Conservation (phyloP, 2,888 invertebrate species). For the Oxytorus armatus region DNA sequence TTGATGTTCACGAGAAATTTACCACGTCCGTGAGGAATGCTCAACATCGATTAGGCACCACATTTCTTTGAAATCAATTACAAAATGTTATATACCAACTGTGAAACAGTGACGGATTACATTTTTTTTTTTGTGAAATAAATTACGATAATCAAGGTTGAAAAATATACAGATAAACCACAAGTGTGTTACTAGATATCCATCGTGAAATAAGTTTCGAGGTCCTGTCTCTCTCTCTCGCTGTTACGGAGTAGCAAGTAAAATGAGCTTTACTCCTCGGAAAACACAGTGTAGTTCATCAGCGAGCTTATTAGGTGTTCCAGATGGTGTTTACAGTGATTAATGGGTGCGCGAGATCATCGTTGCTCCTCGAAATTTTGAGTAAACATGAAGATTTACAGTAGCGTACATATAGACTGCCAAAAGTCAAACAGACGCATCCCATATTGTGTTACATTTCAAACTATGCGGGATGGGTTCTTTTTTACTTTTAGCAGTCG, state of each 20-base stretch:
- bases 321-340: constrained; percentile 62
- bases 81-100: not conserved
- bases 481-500: not conserved
- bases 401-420: not conserved
- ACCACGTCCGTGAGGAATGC: too few relatives aligned
- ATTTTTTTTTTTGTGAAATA: not conserved
- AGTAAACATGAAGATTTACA: constrained; percentile 36
- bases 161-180: constrained; percentile 30
- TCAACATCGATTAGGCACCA: not conserved
- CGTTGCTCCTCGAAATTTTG: constrained; percentile 50
- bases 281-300: constrained; percentile 55
- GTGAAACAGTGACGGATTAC: too few relatives aligned
- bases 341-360: constrained; percentile 55
- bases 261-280: constrained; percentile 46
- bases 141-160: constrained; percentile 28
- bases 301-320: constrained; percentile 62
- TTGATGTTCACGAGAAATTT: not conserved
- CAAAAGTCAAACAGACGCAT: not conserved
- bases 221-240: not conserved
- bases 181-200: constrained; percentile 42
- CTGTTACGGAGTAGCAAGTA: constrained; percentile 33
- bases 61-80: not conserved
- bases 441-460: not conserved
- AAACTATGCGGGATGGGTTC: not conserved
- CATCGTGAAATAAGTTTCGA: constrained; percentile 41